Evolutionary conservation across 2,888 invertebrate species (phyloP).

Genomic region (Eulithis prunata): DNA sequence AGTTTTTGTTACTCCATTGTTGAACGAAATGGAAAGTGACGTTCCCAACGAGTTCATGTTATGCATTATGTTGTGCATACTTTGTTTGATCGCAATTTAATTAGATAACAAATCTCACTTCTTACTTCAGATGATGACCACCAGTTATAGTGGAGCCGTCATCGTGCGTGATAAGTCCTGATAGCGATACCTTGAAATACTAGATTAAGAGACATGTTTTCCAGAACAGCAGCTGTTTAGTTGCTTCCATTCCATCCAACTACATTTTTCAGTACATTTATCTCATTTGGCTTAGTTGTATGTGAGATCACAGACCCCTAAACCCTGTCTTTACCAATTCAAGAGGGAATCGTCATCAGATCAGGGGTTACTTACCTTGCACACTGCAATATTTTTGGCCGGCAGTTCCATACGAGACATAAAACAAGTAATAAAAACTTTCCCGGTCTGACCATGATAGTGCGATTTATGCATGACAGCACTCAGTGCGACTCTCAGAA

Average conservation of each 20-base stretch:
- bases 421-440: conserved; percentile 56
- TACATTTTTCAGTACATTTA: too few species aligned
- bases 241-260: too few species aligned
- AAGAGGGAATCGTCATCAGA: too few species aligned
- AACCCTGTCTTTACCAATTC: too few species aligned
- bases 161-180: neutral
- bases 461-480: conserved; percentile 64
- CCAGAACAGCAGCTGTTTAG: neutral
- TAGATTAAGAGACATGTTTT: neutral
- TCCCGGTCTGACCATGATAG: conserved; percentile 63
- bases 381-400: too few species aligned
- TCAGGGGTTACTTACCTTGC: too few species aligned
- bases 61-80: conserved; percentile 32
- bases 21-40: conserved; percentile 49
- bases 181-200: neutral
- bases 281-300: too few species aligned
- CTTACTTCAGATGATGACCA: conserved; percentile 26
- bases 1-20: conserved; percentile 33
- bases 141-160: conserved; percentile 31
- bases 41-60: conserved; percentile 31
- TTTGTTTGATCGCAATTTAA: conserved; percentile 40
- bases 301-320: too few species aligned
- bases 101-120: conserved; percentile 41
- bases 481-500: conserved; percentile 55
- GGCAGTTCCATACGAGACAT: conserved; percentile 33